phyloP scores from a whole-genome alignment of 2,113 vertebrate genomes.

The Nestor notabilis region DNA sequence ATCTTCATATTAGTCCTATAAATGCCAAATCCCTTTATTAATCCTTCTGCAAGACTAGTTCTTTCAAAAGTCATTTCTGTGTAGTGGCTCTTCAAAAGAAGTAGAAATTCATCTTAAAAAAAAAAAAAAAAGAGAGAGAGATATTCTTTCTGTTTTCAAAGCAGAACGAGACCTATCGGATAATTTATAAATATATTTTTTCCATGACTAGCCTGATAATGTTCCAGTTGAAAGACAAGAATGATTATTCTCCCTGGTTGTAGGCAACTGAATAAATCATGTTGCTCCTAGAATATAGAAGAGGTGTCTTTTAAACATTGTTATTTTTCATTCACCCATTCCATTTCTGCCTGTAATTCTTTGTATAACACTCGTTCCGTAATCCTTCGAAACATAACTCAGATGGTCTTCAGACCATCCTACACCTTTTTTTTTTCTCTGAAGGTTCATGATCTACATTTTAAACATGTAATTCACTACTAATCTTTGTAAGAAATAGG shows the following conservation, averaged over 20 bases:
- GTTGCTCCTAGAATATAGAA: not conserved
- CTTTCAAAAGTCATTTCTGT: not conserved
- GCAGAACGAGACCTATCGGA: not conserved
- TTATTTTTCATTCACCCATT: not conserved
- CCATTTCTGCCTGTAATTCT: not conserved
- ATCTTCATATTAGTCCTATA: slow-evolving; percentile 28
- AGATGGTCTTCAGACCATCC: not conserved
- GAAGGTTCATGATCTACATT: not conserved
- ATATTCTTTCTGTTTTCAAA: not conserved
- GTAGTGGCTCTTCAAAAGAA: not conserved
- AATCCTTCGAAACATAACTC: not conserved
- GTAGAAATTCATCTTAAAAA: not conserved
- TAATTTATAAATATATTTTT: not conserved
- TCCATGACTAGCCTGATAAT: not conserved
- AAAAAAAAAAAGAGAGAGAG: not conserved
- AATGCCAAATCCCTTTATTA: slow-evolving; percentile 38
- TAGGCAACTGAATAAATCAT: not conserved
- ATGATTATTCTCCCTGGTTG: not conserved
- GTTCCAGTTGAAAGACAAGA: not conserved
- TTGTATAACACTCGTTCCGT: not conserved
- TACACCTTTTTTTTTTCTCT: not conserved
- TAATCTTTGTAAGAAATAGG: slow-evolving; percentile 29
- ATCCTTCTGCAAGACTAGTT: slow-evolving; percentile 1
- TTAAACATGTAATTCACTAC: slow-evolving; percentile 23
- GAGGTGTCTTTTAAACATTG: not conserved